Evolutionary conservation across 1,140 invertebrate genomes (phyloP).

Genomic region (Pseudoatta argentina): DNA sequence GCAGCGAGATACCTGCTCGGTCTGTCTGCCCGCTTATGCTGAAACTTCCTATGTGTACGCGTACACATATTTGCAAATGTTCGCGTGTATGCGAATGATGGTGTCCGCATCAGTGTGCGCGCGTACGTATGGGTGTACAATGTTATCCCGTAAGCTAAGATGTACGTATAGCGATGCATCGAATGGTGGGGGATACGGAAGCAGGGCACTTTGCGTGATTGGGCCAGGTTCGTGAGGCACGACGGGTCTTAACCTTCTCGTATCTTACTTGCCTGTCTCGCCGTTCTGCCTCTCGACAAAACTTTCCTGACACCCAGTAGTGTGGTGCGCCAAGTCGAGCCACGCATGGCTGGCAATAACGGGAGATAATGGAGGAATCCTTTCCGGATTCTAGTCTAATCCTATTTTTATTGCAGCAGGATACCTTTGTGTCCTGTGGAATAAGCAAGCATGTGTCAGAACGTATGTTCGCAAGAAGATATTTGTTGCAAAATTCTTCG

Average conservation of each 20-base stretch:
- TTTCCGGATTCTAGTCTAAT: constrained; percentile 60
- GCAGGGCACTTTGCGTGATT: constrained; percentile 83
- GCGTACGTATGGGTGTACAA: neutral
- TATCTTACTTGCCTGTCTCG: constrained; percentile 42
- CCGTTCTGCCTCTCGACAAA: constrained; percentile 34
- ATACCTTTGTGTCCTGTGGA: constrained; percentile 41
- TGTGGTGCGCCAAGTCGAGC: constrained; percentile 21
- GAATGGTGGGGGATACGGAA: constrained; percentile 58
- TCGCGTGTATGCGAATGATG: constrained; percentile 16
- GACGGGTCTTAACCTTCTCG: constrained; percentile 68
- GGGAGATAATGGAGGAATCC: constrained; percentile 61
- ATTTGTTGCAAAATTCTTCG: neutral
- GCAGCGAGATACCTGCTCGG: constrained; percentile 70
- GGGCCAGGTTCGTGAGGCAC: constrained; percentile 71
- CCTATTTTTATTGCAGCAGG: constrained; percentile 54
- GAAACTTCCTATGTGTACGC: constrained; percentile 46
- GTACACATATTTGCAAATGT: constrained; percentile 20
- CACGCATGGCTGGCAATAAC: constrained; percentile 59
- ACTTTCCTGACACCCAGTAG: constrained; percentile 35
- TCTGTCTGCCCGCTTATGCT: constrained; percentile 64
- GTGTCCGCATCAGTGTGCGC: constrained; percentile 3
- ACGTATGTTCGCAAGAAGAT: neutral
- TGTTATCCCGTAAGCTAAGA: constrained; percentile 37
- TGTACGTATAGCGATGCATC: constrained; percentile 40
- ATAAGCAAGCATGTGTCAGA: constrained; percentile 39